Evolutionary conservation across 1,140 invertebrate species (phyloP), one percentile per base, ranked within the genome.

Genomic region (silkworm (Bombyx mori)): DNA sequence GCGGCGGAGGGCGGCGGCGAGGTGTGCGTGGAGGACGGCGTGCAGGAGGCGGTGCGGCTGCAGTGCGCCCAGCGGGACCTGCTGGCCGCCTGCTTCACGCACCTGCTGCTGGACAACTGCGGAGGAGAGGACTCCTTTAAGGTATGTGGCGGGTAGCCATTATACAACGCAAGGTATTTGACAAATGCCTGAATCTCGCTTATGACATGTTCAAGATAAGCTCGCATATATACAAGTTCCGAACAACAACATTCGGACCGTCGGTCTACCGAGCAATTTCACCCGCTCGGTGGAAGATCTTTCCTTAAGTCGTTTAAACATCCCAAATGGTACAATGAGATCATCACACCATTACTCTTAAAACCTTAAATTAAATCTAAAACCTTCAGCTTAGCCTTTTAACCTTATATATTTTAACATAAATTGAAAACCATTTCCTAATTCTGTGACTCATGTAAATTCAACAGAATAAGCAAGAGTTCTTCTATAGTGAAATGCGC

Each of bases 41-140:
- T 94, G 57, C 97, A 98, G 75, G 93, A 95, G 0, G 92, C 93
- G 70, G 92, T 98, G 22, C 93, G 94, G 82, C 86, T 98, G 61
- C 91, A 92, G 58, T 93, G 94, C 8, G 92, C 93, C 62, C 94
- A 97, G 82, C 90, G 95, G 3, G 96, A 97, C 85, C 93, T 97
- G 22, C 95, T 98, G 61, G 96, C 95, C 4, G 96, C 97, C 48
- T 96, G 96, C 6, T 98, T 97, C 82, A 96, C 96, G 1, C 93
- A 96, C 73, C 97, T 97, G 81, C 89, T 98, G 48, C 83, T 98
- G n/a, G 96, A 96, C 88, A 98, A 98, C 88, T 97, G 98, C 74
- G 97, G 96, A 52, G 97, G 97, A 6, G 97, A 96, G 35, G 96
- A 98, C 88, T 96, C 96, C 42, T 98, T 98, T 75, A 96, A 96